Percentiles rank a stretch among this genome's conserved stretches.
These are phyloP conservation scores for Calliphora vicina DNA, from an alignment of 1,140 invertebrate species.

Conservation along the genomic window DNA sequence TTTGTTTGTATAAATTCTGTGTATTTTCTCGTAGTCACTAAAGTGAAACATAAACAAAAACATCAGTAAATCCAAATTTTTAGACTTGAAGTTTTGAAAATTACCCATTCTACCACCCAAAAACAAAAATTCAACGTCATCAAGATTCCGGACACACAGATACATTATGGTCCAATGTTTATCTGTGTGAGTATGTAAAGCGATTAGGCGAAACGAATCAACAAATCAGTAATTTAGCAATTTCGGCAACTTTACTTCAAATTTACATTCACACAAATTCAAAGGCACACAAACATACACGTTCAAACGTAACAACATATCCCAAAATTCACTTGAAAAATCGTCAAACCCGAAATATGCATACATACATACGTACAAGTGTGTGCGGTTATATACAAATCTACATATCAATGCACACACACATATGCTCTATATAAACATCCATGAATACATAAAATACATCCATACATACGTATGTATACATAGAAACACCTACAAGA, in stretches of 20 bases:
- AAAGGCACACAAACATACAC: neutral
- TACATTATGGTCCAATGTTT: neutral
- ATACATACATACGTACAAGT: neutral
- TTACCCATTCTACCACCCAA: neutral
- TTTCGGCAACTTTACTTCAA: constrained; percentile 43
- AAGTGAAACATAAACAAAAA: constrained; percentile 22
- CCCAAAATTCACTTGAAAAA: neutral
- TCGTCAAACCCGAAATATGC: neutral
- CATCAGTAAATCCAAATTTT: neutral
- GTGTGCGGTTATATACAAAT: constrained; percentile 4
- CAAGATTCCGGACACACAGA: constrained; percentile 3
- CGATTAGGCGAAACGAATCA: constrained; percentile 63
- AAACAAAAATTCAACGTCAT: neutral
- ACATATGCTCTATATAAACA: too few species aligned
- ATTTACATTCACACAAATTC: neutral
- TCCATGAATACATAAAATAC: too few species aligned
- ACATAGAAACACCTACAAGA: neutral
- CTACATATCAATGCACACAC: too few species aligned
- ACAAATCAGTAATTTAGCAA: constrained; percentile 63
- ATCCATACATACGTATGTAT: neutral
- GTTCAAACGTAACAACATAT: too few species aligned
- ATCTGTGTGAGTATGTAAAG: constrained; percentile 31
- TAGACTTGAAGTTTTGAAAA: neutral
- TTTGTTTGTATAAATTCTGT: neutral
- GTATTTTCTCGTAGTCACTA: neutral